These are phyloP conservation scores for Characodon lateralis DNA, from an alignment of 2,797 vertebrate species.

Conservation along the genomic window DNA sequence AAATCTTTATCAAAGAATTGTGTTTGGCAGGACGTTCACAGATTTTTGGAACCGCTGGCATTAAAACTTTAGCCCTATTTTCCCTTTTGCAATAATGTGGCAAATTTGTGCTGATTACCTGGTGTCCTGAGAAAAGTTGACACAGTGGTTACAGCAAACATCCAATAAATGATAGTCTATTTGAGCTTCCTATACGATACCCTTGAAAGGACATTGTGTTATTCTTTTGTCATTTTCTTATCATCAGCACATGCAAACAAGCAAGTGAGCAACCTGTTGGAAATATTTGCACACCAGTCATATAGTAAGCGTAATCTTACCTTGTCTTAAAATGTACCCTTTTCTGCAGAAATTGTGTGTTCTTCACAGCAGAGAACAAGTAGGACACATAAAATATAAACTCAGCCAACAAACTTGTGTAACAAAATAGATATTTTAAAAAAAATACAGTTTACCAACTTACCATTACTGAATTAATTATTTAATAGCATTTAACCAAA, in stretches of 20 bases:
- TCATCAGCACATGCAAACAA: conserved; percentile 25
- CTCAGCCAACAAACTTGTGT: too few species aligned
- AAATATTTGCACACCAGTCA: background rate
- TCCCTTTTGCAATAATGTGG: conserved; percentile 1
- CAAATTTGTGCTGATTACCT: conserved; percentile 28
- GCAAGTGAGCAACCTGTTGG: conserved; percentile 4
- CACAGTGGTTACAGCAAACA: conserved; percentile 17
- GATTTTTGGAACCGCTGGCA: background rate
- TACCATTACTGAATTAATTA: too few species aligned
- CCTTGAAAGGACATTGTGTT: conserved; percentile 13
- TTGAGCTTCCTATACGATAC: conserved; percentile 29
- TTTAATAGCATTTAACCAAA: too few species aligned
- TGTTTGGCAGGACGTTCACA: background rate
- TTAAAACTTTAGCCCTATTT: conserved; percentile 14
- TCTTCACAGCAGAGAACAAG: too few species aligned
- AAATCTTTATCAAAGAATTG: background rate
- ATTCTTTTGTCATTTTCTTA: conserved; percentile 1
- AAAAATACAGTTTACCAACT: too few species aligned
- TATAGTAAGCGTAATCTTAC: background rate
- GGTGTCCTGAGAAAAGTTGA: conserved; percentile 31
- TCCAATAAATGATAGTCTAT: conserved; percentile 15
- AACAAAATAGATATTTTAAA: too few species aligned
- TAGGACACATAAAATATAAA: too few species aligned
- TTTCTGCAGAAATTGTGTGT: background rate
- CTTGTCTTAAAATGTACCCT: background rate